These are phyloP conservation scores for Tachuris rubrigastra DNA, from an alignment of 2,113 vertebrate species.

Conservation along the genomic window DNA sequence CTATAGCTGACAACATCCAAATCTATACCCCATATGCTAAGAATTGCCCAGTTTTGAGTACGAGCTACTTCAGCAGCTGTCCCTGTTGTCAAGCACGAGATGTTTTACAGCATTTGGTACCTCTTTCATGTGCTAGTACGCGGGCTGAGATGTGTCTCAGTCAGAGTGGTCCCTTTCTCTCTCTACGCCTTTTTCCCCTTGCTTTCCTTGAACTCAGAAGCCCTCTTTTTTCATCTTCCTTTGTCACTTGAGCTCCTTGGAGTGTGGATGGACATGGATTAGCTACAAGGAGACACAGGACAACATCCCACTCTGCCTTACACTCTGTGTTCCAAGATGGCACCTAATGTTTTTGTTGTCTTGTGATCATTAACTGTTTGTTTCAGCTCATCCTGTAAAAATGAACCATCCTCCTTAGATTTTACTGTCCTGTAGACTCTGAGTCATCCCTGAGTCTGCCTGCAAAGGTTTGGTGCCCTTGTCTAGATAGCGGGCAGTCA, in stretches of 20 bases:
- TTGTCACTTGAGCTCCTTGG: neutral
- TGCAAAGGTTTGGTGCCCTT: neutral
- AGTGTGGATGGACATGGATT: neutral
- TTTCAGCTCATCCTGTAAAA: neutral
- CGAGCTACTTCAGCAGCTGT: neutral
- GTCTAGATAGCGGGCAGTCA: neutral
- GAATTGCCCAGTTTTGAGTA: neutral
- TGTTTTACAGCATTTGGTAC: neutral
- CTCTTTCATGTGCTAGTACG: neutral
- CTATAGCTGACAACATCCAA: neutral
- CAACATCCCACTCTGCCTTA: neutral
- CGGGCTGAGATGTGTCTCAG: neutral
- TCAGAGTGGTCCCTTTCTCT: neutral
- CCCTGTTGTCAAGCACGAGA: neutral
- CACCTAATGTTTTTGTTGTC: rapidly evolving
- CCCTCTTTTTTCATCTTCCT: neutral
- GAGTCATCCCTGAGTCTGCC: neutral
- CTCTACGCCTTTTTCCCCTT: neutral
- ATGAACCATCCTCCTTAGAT: neutral
- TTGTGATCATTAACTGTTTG: rapidly evolving
- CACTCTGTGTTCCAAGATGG: rapidly evolving
- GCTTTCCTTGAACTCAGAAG: neutral
- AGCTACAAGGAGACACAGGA: neutral
- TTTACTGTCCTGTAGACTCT: neutral
- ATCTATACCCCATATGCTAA: neutral